Conservation (phyloP, 2,113 vertebrate species). For the Pseudorasbora parva region DNA sequence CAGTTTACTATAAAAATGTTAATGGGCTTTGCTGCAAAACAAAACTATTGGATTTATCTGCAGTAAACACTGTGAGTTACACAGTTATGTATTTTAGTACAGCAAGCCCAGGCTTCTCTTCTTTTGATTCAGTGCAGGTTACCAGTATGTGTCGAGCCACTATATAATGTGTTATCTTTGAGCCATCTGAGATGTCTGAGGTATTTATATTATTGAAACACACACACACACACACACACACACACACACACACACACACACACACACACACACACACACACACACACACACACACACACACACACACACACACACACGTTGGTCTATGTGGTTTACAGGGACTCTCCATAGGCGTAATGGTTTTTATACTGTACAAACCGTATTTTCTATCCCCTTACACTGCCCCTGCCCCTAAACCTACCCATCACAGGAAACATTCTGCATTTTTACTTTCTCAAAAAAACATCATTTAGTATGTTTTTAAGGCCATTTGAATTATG, state of each 20-base stretch:
- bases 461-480: no score
- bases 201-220: constrained; percentile 6
- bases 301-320: not conserved
- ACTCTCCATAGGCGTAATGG: no score
- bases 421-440: no score
- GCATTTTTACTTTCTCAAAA: no score
- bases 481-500: no score
- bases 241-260: no score
- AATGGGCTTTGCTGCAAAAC: constrained; percentile 26
- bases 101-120: not conserved
- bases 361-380: no score
- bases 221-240: no score
- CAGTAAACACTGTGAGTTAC: not conserved
- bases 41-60: constrained; percentile 18
- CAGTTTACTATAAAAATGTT: constrained; percentile 52
- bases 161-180: constrained; percentile 1
- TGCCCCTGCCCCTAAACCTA: no score
- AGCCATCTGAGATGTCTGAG: not conserved
- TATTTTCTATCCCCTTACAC: no score
- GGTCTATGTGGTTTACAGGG: no score
- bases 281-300: not conserved
- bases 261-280: not conserved
- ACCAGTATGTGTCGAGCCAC: not conserved
- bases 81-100: not conserved
- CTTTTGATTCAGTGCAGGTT: not conserved